These are phyloP conservation scores for Bolinopsis microptera DNA, from an alignment of 37 sponge, comb jelly and placozoan species.

Conservation along the genomic window DNA sequence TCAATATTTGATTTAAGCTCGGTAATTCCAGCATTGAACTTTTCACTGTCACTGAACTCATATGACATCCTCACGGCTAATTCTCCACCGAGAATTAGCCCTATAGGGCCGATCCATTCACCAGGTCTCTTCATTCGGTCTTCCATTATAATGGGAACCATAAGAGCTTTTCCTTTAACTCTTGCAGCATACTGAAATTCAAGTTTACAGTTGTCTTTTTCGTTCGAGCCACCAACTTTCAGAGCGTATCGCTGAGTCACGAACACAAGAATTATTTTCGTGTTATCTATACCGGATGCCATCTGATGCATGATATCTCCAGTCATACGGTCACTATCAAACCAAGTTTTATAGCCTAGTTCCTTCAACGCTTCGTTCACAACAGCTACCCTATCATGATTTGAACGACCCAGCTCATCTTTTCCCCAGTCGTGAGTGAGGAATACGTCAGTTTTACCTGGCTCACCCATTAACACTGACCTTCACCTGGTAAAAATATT, in stretches of 20 bases:
- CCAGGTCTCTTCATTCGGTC: neutral
- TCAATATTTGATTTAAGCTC: neutral
- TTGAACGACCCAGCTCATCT: neutral
- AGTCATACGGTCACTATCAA: neutral
- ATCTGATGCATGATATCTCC: neutral
- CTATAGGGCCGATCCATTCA: neutral
- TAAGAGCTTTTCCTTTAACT: neutral
- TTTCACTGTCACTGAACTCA: neutral
- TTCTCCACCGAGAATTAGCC: neutral
- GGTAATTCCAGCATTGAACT: neutral
- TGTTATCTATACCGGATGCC: neutral
- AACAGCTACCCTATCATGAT: neutral
- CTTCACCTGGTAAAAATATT: neutral
- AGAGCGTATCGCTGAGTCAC: neutral
- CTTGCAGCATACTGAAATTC: neutral
- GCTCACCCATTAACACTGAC: neutral
- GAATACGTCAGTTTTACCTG: neutral
- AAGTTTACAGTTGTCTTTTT: neutral
- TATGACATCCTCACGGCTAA: neutral
- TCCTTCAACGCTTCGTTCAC: neutral
- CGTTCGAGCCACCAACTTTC: neutral
- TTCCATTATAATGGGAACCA: neutral
- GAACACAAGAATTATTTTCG: neutral
- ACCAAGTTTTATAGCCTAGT: neutral
- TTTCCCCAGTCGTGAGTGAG: slow-evolving; percentile 19